These are phyloP conservation scores for Corydoras sp. DNA, from an alignment of 2,113 vertebrate species.

Conservation along the genomic window DNA sequence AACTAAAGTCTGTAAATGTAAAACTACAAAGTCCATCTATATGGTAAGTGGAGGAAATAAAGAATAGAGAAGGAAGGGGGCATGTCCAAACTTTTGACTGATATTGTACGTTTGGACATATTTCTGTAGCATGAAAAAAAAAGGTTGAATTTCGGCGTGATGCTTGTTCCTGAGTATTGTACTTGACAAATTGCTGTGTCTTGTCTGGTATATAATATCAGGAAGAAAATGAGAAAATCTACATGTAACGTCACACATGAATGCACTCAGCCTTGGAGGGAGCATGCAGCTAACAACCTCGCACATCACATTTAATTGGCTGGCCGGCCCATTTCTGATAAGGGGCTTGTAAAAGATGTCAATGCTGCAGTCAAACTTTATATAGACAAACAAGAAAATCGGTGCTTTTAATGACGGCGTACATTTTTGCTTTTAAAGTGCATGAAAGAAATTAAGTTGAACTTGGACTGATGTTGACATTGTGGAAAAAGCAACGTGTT, in stretches of 20 bases:
- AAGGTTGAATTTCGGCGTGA: slow-evolving; percentile 53
- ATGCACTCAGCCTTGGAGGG: slow-evolving; percentile 22
- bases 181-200: slow-evolving; percentile 60
- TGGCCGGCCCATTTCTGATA: slow-evolving; percentile 23
- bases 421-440: neutral
- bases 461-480: no score
- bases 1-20: no score
- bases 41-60: no score
- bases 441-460: neutral
- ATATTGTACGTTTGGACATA: no score
- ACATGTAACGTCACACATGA: slow-evolving; percentile 39
- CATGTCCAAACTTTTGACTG: no score
- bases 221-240: slow-evolving; percentile 43
- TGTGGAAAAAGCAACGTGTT: no score
- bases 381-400: slow-evolving; percentile 11
- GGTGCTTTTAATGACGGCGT: neutral
- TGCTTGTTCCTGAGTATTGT: slow-evolving; percentile 51
- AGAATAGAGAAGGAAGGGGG: no score
- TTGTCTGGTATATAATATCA: slow-evolving; percentile 46
- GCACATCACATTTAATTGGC: slow-evolving; percentile 41
- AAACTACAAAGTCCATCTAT: no score
- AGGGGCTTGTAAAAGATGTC: slow-evolving; percentile 37
- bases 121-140: no score
- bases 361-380: slow-evolving; percentile 27
- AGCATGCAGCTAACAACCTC: slow-evolving; percentile 34